Evolutionary conservation across 2,113 vertebrate species (phyloP), one percentile per base, ranked within the genome.

Genomic region (Cephalopholis sonnerati): DNA sequence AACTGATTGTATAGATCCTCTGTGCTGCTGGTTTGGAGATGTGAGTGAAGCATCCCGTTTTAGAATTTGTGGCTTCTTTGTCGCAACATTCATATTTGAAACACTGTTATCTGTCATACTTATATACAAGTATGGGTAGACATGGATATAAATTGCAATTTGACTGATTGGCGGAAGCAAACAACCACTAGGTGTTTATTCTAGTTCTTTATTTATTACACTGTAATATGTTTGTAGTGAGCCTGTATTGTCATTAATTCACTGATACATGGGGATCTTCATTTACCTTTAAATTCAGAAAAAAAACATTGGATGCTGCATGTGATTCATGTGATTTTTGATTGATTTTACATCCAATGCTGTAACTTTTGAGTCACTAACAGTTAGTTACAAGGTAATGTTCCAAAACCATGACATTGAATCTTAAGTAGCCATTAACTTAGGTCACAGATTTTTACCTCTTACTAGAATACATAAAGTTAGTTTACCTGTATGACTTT

Each of bases 401-500:
- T 36, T 72, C 46, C 11, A 58, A 51, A 65, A 25, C 32, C 13
- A 41, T 16, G 24, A 16, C 12, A 32, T 32, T 58, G 5, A 77
- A 67, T 67, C 5, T n/a, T 17, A 32, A 16, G n/a, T 51, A 24
- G 10, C 4, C 6, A n/a, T 17, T 63, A 29, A 68, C 25, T 51
- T 20, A 18, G 50, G 63, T 46, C 41, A 46, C 13, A 25, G 27
- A 24, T 44, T 4, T 69, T 9, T 6, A 78, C 10, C 55, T 22
- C 25, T n/a, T 3, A 50, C 25, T 48, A 46, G 24, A 72, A 41
- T 10, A 54, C 4, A 57, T 53, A 4, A 29, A 24, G 3, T 32
- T 15, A n/a, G 2, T 65, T 22, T 96, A 99, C 98, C 98, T 99
- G 98, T 81, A 97, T 83, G 78, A 97, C 84, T 95, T 97, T 99